Evolutionary conservation across 2,113 vertebrate genomes (phyloP).

Genomic region (Malurus alboscapulatus): DNA sequence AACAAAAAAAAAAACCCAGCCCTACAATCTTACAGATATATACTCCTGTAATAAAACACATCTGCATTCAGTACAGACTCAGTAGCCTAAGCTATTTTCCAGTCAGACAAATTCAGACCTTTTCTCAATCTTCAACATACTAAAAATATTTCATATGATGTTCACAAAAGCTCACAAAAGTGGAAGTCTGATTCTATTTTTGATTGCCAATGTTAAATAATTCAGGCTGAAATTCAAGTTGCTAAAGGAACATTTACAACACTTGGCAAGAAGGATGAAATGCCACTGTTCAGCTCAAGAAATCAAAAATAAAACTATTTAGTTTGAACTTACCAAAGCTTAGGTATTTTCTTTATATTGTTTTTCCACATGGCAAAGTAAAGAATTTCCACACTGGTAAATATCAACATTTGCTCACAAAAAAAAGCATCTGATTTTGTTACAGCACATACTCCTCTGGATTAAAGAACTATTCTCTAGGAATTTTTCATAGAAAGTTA

Average conservation of each 20-base stretch:
- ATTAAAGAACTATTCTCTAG: neutral
- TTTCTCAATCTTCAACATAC: slow-evolving; percentile 8
- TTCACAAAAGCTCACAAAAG: slow-evolving; percentile 1
- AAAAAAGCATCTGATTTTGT: neutral
- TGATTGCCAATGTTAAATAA: slow-evolving; percentile 18
- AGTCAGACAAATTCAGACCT: slow-evolving; percentile 25
- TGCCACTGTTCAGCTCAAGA: slow-evolving; percentile 50
- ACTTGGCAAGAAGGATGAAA: slow-evolving; percentile 35
- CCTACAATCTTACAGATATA: neutral
- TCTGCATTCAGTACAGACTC: neutral
- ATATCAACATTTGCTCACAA: neutral
- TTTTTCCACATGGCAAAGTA: neutral
- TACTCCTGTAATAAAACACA: neutral
- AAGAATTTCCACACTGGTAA: neutral
- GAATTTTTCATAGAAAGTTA: slow-evolving; percentile 14
- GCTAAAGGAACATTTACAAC: slow-evolving; percentile 31
- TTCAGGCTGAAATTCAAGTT: slow-evolving; percentile 43
- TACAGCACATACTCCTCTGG: neutral
- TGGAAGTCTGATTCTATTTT: slow-evolving; percentile 35
- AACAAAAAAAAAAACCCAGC: neutral
- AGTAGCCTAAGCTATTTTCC: slow-evolving; percentile 54
- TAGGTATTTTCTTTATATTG: neutral
- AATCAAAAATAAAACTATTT: slow-evolving; percentile 14
- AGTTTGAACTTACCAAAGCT: neutral
- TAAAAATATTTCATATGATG: slow-evolving; percentile 29